phyloP scores from a whole-genome alignment of 2,113 vertebrate species.

The Phyllostomus discolor region DNA sequence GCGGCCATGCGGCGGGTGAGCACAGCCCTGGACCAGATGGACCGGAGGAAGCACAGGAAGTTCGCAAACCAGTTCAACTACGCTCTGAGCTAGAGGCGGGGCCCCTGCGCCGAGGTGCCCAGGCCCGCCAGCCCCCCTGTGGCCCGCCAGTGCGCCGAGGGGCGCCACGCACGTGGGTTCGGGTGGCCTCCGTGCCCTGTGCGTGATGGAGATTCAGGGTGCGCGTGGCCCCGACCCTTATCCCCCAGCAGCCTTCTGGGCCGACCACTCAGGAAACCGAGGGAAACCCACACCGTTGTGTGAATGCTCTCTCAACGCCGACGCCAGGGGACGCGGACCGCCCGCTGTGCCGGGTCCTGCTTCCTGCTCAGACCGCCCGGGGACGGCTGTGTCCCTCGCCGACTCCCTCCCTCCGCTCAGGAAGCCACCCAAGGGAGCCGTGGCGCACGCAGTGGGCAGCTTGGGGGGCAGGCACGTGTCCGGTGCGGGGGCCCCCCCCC shows the following conservation, averaged over 20 bases:
- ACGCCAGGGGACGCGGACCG: rapidly evolving
- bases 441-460: rapidly evolving
- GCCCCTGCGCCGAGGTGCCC: not conserved
- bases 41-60: slow-evolving; percentile 93
- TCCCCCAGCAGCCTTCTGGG: not conserved
- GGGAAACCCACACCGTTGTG: not conserved
- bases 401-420: no score
- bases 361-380: not conserved
- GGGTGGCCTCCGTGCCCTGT: not conserved
- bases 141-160: not conserved
- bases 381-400: not conserved
- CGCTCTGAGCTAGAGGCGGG: slow-evolving; percentile 85
- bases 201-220: rapidly evolving
- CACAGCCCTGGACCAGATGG: slow-evolving; percentile 87
- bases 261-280: rapidly evolving
- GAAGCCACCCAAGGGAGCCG: no score
- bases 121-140: rapidly evolving
- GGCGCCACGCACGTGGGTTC: not conserved
- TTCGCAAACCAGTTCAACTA: slow-evolving; percentile 99
- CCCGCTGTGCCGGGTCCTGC: no score
- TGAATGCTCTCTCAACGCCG: not conserved
- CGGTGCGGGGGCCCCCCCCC: rapidly evolving
- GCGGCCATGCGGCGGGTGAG: slow-evolving; percentile 86
- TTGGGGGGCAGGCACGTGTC: rapidly evolving
- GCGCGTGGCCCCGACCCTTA: not conserved